Conservation (phyloP, 2,888 invertebrate species). For the Ophraella communa region DNA sequence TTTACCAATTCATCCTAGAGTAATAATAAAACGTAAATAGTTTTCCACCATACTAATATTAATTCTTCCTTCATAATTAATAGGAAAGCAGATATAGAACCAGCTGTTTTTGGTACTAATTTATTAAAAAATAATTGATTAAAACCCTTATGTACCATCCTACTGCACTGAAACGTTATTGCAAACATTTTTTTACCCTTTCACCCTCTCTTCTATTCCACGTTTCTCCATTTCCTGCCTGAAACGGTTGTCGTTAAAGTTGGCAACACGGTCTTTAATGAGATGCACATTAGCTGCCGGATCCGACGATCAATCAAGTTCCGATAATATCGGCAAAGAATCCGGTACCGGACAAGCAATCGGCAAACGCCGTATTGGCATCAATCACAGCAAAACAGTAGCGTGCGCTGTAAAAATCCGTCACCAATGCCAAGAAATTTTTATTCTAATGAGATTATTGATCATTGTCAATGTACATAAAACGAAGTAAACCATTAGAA, state of each 20-base stretch:
- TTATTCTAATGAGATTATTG: too few relatives aligned
- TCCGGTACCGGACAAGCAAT: constrained; percentile 50
- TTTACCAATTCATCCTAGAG: too few relatives aligned
- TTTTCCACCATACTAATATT: too few relatives aligned
- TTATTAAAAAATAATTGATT: too few relatives aligned
- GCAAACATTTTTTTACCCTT: neutral
- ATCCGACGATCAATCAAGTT: constrained; percentile 60
- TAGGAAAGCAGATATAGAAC: too few relatives aligned
- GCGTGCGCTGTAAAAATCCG: neutral
- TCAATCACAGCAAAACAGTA: constrained; percentile 14
- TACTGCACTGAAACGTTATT: neutral
- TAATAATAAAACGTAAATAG: too few relatives aligned
- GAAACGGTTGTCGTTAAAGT: constrained; percentile 30
- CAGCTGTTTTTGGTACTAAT: too few relatives aligned
- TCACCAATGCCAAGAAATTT: too few relatives aligned
- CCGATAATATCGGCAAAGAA: constrained; percentile 62
- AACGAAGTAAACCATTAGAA: too few relatives aligned
- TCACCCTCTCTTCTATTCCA: constrained; percentile 2
- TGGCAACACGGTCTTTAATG: constrained; percentile 45
- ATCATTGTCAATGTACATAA: too few relatives aligned
- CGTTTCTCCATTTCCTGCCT: constrained; percentile 23
- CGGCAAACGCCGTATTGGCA: neutral
- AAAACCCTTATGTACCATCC: neutral
- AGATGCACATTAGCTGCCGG: constrained; percentile 53
- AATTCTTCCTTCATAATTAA: too few relatives aligned